Conservation (phyloP, 2,113 vertebrate species). For the Labeo rohita region DNA sequence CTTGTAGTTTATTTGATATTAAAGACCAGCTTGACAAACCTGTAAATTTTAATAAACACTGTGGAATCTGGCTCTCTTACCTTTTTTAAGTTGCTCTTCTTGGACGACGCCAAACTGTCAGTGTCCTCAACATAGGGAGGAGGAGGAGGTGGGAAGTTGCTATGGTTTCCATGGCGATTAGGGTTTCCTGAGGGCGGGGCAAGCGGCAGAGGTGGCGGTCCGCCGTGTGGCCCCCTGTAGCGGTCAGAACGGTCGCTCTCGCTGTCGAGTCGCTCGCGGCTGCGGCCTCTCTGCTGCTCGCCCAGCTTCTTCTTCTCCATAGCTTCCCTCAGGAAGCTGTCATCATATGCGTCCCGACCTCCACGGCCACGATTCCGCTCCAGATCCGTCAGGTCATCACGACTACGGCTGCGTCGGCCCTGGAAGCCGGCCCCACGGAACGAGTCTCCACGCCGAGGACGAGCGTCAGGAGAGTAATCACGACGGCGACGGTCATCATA, state of each 20-base stretch:
- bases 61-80: slow-evolving; percentile 59
- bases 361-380: slow-evolving; percentile 60
- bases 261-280: slow-evolving; percentile 77
- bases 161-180: slow-evolving; percentile 56
- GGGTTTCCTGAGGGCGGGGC: slow-evolving; percentile 68
- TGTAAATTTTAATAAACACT: background rate
- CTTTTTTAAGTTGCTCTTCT: slow-evolving; percentile 83
- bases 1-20: too few relatives aligned
- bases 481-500: slow-evolving; percentile 69
- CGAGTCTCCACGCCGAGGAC: slow-evolving; percentile 41
- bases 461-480: slow-evolving; percentile 71
- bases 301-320: slow-evolving; percentile 80
- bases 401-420: slow-evolving; percentile 80
- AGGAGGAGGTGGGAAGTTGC: slow-evolving; percentile 68
- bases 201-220: slow-evolving; percentile 72
- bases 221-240: slow-evolving; percentile 55
- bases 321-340: slow-evolving; percentile 81
- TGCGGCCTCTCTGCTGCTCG: slow-evolving; percentile 75
- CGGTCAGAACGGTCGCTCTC: slow-evolving; percentile 72
- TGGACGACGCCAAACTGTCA: slow-evolving; percentile 80
- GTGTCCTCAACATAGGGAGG: slow-evolving; percentile 80
- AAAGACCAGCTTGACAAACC: too few relatives aligned
- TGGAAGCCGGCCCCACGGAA: slow-evolving; percentile 50
- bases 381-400: slow-evolving; percentile 82
- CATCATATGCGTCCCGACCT: slow-evolving; percentile 75